Evolutionary conservation across 2,113 vertebrate species (phyloP).

Genomic region (Microtus montanus): DNA sequence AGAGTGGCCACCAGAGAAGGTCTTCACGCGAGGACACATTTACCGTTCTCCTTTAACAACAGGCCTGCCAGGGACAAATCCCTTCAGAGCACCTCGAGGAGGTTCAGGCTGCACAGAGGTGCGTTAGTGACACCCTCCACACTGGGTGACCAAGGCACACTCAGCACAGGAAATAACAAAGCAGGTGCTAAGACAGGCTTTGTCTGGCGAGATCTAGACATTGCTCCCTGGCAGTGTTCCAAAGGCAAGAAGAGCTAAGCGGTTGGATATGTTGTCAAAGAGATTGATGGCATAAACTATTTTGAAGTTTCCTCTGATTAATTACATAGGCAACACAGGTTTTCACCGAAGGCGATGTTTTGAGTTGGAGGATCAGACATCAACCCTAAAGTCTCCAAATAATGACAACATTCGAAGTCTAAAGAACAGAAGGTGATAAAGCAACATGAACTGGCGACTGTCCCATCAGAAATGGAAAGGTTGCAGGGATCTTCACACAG

Average conservation of each 20-base stretch:
- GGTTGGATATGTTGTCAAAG: constrained; percentile 81
- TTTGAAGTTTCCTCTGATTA: constrained; percentile 82
- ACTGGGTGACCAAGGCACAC: constrained; percentile 68
- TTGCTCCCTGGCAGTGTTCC: constrained; percentile 78
- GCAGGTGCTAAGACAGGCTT: constrained; percentile 77
- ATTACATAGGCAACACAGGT: constrained; percentile 75
- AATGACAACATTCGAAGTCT: not conserved
- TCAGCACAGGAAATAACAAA: constrained; percentile 72
- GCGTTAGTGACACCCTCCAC: constrained; percentile 75
- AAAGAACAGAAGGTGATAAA: constrained; percentile 51
- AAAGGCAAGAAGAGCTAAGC: constrained; percentile 75
- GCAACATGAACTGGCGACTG: not conserved
- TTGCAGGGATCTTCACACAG: not conserved
- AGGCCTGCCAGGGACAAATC: not conserved
- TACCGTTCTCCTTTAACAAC: not conserved
- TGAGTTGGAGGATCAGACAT: constrained; percentile 57
- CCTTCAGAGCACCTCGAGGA: not conserved
- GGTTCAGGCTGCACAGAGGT: not conserved
- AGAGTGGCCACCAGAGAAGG: not conserved
- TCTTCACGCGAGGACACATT: not conserved
- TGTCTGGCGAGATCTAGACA: constrained; percentile 70
- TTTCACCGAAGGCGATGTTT: constrained; percentile 74
- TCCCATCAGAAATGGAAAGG: constrained; percentile 19
- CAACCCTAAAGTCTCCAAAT: constrained; percentile 36
- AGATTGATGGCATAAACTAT: constrained; percentile 81